Base-by-base conservation (phyloP, 2,113 vertebrate species). In the Okapia johnstoni region DNA sequence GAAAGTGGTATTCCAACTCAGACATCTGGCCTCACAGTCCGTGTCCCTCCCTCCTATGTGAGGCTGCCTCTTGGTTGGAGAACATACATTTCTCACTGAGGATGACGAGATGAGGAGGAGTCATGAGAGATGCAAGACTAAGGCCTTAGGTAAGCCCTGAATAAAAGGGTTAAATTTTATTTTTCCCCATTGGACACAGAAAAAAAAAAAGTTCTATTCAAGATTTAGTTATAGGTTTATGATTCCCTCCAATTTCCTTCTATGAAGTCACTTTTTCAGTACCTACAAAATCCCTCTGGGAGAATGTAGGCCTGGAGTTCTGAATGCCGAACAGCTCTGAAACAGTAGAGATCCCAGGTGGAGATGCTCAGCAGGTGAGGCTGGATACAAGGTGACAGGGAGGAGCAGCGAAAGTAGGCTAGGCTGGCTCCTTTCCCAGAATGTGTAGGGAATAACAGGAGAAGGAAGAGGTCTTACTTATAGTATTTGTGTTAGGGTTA, bases 81-180 rank as follows among this genome's bases (percentile, higher is more conserved):
- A 55, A 3, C 46, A 3, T 14, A 57, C 11, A 10, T 61, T 30
- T 46, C 36, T 55, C 40, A 4, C n/a, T 30, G 12, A 80, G 23
- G 7, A 16, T 25, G 4, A 13, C 8, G 33, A 70, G 5, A 10
- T 25, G 5, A 54, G 7, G 0, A 17, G 15, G 15, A 16, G 36
- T 26, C 60, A 13, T 0, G 0, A 46, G n/a, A 30, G 7, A 88
- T 21, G 3, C 30, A n/a, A 61, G 17, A 30, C 25, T 26, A 30
- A 11, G 7, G 61, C 73, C 17, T 66, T 54, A 36, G 17, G 15
- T 23, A 28, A 92, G 40, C 52, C 33, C 19, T 33, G 23, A 16
- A 28, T 43, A 46, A 61, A 60, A 94, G 26, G 36, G 16, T 48
- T 36, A 48, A 7, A 33, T 43, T 33, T 30, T 52, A 36, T 60